These are phyloP conservation scores for Apotomis capreana DNA, from an alignment of 2,888 invertebrate species.

Conservation along the genomic window DNA sequence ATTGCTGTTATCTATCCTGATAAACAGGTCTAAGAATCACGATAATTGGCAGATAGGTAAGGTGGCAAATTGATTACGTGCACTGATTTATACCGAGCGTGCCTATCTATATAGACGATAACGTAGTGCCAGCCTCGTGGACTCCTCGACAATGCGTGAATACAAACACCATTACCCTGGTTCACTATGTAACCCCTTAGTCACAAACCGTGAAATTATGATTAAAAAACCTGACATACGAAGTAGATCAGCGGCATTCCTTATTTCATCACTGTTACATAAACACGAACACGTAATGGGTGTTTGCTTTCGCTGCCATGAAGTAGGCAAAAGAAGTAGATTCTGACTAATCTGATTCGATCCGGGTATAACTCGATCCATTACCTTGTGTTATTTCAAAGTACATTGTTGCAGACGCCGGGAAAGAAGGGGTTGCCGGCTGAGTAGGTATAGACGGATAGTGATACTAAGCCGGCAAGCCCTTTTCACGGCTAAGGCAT, in stretches of 20 bases:
- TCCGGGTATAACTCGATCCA: too few species aligned
- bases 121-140: slow-evolving; percentile 8
- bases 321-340: not conserved
- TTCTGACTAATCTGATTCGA: too few species aligned
- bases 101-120: not conserved
- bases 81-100: slow-evolving; percentile 54
- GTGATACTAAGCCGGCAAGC: too few species aligned
- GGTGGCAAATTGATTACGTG: slow-evolving; percentile 50
- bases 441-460: too few species aligned
- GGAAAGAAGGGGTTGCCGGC: too few species aligned
- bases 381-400: too few species aligned
- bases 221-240: slow-evolving; percentile 28
- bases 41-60: slow-evolving; percentile 50
- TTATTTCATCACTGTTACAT: slow-evolving; percentile 30
- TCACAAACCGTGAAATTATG: slow-evolving; percentile 37
- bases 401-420: too few species aligned
- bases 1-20: slow-evolving; percentile 64
- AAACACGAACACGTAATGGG: slow-evolving; percentile 19
- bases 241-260: slow-evolving; percentile 41
- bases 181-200: slow-evolving; percentile 20
- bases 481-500: too few species aligned
- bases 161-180: slow-evolving; percentile 14
- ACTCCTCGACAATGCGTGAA: slow-evolving; percentile 17
- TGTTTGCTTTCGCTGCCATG: slow-evolving; percentile 6
- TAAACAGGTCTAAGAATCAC: slow-evolving; percentile 60